A percentile compares a stretch with the other conserved stretches of the same genome.
These are phyloP conservation scores for Corythornis madagascariensis DNA, from an alignment of 2,113 vertebrate species.

Conservation along the genomic window DNA sequence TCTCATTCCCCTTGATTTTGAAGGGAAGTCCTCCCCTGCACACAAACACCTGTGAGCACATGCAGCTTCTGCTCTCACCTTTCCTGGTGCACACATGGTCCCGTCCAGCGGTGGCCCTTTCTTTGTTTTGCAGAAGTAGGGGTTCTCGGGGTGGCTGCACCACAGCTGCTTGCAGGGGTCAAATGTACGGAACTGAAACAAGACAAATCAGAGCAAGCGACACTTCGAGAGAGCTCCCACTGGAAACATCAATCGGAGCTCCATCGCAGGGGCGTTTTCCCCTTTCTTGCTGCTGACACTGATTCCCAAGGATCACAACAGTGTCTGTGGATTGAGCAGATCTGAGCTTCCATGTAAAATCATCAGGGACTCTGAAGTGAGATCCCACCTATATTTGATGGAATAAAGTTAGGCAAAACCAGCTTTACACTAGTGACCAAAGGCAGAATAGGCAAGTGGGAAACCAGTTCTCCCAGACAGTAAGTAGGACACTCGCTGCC, in stretches of 20 bases:
- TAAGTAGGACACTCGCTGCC: rapidly evolving
- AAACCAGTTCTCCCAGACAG: background rate
- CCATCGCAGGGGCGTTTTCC: background rate
- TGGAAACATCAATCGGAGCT: background rate
- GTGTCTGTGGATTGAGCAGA: background rate
- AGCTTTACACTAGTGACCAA: background rate
- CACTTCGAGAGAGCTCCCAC: background rate
- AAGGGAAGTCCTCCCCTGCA: background rate
- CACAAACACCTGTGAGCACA: rapidly evolving
- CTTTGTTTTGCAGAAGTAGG: constrained; percentile 99
- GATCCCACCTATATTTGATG: rapidly evolving
- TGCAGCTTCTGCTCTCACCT: constrained; percentile 75
- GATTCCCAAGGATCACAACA: rapidly evolving
- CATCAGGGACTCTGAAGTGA: background rate
- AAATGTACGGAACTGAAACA: constrained; percentile 91
- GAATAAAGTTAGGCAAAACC: background rate
- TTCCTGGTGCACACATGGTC: constrained; percentile 92
- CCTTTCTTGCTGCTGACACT: background rate
- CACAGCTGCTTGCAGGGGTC: constrained; percentile 98
- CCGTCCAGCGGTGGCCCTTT: constrained; percentile 97
- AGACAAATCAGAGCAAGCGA: background rate
- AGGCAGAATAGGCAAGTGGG: background rate
- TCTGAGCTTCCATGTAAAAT: background rate
- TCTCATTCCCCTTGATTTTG: background rate
- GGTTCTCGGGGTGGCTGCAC: constrained; percentile 98